These are phyloP conservation scores for Leucophora obtusa DNA, from an alignment of 2,888 invertebrate genomes.

Conservation along the genomic window DNA sequence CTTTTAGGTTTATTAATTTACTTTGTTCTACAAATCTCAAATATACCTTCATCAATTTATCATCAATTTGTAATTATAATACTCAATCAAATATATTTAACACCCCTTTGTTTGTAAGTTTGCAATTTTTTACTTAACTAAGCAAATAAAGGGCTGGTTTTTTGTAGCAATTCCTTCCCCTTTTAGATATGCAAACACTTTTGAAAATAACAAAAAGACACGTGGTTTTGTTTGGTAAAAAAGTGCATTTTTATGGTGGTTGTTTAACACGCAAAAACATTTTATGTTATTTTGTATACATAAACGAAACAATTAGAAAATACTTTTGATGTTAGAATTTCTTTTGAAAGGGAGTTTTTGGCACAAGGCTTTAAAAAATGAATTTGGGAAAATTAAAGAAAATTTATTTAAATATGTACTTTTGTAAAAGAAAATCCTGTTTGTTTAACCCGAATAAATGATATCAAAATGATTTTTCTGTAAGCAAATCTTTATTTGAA, in stretches of 20 bases:
- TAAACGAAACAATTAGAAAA: constrained; percentile 45
- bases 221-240: constrained; percentile 40
- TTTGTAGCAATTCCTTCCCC: constrained; percentile 24
- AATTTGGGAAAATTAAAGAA: not conserved
- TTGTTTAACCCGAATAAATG: constrained; percentile 17
- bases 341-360: not conserved
- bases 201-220: constrained; percentile 51
- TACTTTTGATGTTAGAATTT: not conserved
- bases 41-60: constrained; percentile 45
- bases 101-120: constrained; percentile 41
- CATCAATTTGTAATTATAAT: constrained; percentile 63
- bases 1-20: constrained; percentile 36
- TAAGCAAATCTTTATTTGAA: not conserved
- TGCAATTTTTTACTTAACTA: constrained; percentile 49
- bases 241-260: constrained; percentile 53
- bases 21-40: not conserved
- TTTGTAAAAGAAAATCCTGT: not conserved
- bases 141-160: constrained; percentile 58
- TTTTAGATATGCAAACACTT: constrained; percentile 51
- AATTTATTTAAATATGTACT: not conserved
- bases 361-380: not conserved
- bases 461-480: not conserved
- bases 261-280: constrained; percentile 37
- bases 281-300: not conserved
- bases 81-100: constrained; percentile 58